Evolutionary conservation across 2,113 vertebrate genomes (phyloP), one percentile per base, ranked within the genome.

Genomic region (Eretmochelys imbricata): DNA sequence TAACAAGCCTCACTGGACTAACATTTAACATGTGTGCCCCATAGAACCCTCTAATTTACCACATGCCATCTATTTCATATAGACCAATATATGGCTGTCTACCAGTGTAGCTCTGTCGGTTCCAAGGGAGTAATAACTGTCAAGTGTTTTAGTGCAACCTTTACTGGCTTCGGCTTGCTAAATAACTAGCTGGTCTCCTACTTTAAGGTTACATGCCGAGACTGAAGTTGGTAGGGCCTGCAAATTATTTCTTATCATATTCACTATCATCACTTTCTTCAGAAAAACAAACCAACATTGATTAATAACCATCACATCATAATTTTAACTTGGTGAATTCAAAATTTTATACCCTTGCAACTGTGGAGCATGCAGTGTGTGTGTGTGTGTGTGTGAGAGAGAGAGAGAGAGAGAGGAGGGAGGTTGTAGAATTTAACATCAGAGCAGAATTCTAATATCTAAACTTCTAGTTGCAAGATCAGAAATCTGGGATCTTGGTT

Each of bases 1-100:
- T 96, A 97, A 97, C 85, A 84, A 93, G 94, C 53, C 96, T 96
- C 88, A 93, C 81, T 96, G 82, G 96, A 72, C 92, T 97, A 96
- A 95, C 87, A 95, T 92, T 97, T 94, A 94, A 90, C 94, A 97
- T 2, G 2, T 96, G 96, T 95, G 83, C 62, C 79, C 91, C 69
- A 27, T 31, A 88, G 95, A 94, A 96, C 78, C 95, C 92, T 86
- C 31, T 89, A 93, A 94, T 96, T 97, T 95, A 94, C 93, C 92
- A 94, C 11, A 79, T 97, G 94, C 95, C 96, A 93, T 91, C 95
- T 59, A 93, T 95, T 95, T 95, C 96, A 93, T 95, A 46, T 42
- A 90, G 86, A 93, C 72, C 82, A 94, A 93, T 90, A 82, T 25
- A 75, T 16, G 69, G 75, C 48, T 91, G 78, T 93, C 93, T 91